Evolutionary conservation across 2,888 invertebrate species (phyloP).

Genomic region (Baccha elongata): DNA sequence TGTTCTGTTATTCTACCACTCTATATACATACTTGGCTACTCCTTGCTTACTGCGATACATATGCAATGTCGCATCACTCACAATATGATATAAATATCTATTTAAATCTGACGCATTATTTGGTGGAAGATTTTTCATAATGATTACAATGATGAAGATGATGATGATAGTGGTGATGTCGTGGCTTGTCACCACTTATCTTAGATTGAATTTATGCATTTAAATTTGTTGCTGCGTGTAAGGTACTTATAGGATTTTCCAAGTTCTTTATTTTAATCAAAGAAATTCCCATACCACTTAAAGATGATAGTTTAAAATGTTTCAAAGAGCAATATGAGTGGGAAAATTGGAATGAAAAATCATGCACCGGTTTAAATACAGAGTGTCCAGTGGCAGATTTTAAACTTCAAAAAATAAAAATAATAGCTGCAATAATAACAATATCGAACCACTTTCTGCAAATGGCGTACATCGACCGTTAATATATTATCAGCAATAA

Average conservation of each 20-base stretch:
- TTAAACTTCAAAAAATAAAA: too few relatives aligned
- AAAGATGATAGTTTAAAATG: not conserved
- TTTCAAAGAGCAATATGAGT: not conserved
- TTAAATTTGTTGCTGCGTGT: conserved; percentile 22
- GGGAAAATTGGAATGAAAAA: conserved; percentile 18
- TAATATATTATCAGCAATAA: too few relatives aligned
- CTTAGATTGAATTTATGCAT: conserved; percentile 60
- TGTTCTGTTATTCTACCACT: too few relatives aligned
- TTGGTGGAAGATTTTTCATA: conserved; percentile 19
- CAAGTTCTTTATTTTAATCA: not conserved
- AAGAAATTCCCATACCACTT: conserved; percentile 46
- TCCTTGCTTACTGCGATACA: too few relatives aligned
- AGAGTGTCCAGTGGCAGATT: too few relatives aligned
- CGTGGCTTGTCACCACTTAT: conserved; percentile 69
- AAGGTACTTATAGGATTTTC: not conserved
- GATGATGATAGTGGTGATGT: conserved; percentile 67
- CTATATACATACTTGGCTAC: too few relatives aligned
- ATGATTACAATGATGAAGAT: conserved; percentile 26
- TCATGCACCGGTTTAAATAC: too few relatives aligned
- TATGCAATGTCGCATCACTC: not conserved
- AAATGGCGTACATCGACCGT: too few relatives aligned
- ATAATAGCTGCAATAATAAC: too few relatives aligned
- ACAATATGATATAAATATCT: conserved; percentile 33
- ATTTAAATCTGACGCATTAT: conserved; percentile 43
- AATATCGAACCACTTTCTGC: too few relatives aligned